phyloP scores from a whole-genome alignment of 2,113 vertebrate genomes.

The Erpornis zantholeuca region DNA sequence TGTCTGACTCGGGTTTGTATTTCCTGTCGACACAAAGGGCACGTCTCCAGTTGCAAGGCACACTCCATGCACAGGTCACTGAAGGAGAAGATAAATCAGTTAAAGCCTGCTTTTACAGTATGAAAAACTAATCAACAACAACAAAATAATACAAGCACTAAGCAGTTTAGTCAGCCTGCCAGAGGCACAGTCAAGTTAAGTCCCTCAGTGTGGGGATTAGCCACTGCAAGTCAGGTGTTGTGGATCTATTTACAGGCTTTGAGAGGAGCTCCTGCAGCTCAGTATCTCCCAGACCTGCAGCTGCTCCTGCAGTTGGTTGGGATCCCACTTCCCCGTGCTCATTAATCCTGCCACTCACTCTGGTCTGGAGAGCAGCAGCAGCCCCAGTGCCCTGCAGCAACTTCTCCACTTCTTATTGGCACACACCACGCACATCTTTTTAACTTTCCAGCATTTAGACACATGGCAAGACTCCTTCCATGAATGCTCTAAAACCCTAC shows the following conservation, averaged over 20 bases:
- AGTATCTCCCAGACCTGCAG: neutral
- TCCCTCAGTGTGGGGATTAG: neutral
- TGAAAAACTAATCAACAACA: neutral
- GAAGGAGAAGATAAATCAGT: neutral
- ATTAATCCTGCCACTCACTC: neutral
- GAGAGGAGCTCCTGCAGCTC: neutral
- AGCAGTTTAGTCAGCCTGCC: neutral
- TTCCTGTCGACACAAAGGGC: slow-evolving; percentile 97
- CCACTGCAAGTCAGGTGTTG: neutral
- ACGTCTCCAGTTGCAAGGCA: slow-evolving; percentile 99
- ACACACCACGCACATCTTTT: neutral
- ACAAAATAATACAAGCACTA: neutral
- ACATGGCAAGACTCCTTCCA: neutral
- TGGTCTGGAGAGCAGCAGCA: neutral
- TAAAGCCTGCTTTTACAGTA: neutral
- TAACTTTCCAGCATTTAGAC: neutral
- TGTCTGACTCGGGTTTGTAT: slow-evolving; percentile 97
- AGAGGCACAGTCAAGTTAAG: neutral
- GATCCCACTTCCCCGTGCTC: neutral
- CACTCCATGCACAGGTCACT: slow-evolving; percentile 99
- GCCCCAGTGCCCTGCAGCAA: neutral
- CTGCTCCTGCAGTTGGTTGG: neutral
- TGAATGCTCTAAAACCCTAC: neutral
- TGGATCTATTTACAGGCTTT: neutral
- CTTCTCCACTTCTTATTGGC: neutral